Conservation (phyloP, 2,797 vertebrate genomes). For the Pelobates cultripes region DNA sequence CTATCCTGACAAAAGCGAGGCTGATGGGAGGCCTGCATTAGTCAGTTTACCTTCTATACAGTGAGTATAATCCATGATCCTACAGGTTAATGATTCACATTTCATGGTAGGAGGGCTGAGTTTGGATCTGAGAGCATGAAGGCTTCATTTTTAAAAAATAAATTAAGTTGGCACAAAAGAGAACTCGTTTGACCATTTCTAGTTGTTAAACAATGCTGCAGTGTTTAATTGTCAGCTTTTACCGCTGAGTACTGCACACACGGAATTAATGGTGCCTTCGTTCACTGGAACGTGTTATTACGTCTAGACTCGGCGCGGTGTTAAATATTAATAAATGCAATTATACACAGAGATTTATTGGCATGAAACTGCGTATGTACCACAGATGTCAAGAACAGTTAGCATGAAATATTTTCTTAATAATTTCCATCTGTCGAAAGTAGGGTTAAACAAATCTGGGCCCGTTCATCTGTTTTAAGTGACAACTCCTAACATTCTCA, state of each 20-base stretch:
- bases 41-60: too few relatives aligned
- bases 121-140: too few relatives aligned
- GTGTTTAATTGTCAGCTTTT: background rate
- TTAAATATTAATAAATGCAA: constrained; percentile 29
- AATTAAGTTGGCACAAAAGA: background rate
- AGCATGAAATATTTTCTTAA: background rate
- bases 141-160: too few relatives aligned
- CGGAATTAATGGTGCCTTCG: constrained; percentile 25
- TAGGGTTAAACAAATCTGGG: background rate
- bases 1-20: background rate
- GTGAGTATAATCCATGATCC: too few relatives aligned
- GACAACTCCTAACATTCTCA: too few relatives aligned
- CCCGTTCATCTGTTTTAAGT: too few relatives aligned
- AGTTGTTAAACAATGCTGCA: background rate
- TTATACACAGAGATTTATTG: constrained; percentile 17
- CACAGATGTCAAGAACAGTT: background rate
- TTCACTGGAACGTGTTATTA: background rate
- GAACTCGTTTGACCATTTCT: background rate
- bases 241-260: background rate
- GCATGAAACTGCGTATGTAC: background rate
- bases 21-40: background rate
- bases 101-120: too few relatives aligned
- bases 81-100: too few relatives aligned
- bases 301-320: constrained; percentile 24
- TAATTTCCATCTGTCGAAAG: constrained; percentile 4